A percentile compares a stretch with the other conserved stretches of the same genome.
Conservation (phyloP, 2,113 vertebrate genomes). For the Pseudolaguvia tuberculata region DNA sequence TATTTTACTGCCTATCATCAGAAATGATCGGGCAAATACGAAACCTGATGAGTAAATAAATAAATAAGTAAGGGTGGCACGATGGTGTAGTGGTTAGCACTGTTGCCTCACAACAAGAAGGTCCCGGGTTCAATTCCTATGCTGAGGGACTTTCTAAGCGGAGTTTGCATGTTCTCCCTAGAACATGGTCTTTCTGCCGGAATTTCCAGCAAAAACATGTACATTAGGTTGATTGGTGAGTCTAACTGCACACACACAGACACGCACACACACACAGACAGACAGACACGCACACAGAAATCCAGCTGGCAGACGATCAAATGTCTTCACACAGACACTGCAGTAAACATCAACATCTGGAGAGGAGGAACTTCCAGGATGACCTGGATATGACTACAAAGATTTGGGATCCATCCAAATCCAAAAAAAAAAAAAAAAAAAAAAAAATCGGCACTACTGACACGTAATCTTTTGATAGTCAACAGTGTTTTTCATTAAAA, state of each 20-base stretch:
- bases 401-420: neutral
- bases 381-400: neutral
- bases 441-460: neutral
- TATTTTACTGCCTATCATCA: too few relatives aligned
- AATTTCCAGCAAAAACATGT: neutral
- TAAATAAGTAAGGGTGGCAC: too few relatives aligned
- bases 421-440: too few relatives aligned
- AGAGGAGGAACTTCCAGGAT: constrained; percentile 21
- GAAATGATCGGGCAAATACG: too few relatives aligned
- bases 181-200: too few relatives aligned
- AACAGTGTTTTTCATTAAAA: neutral
- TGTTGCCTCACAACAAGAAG: too few relatives aligned
- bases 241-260: neutral
- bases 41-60: too few relatives aligned
- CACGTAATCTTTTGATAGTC: neutral
- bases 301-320: constrained; percentile 42
- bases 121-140: too few relatives aligned
- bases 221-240: neutral
- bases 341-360: constrained; percentile 41
- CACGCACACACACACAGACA: neutral
- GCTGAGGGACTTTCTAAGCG: too few relatives aligned
- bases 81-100: too few relatives aligned
- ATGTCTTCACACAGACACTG: neutral
- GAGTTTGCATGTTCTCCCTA: neutral
- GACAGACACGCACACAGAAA: constrained; percentile 20